A percentile compares a stretch with the other conserved stretches of the same genome.
Conservation (phyloP, 2,113 vertebrate species). For the Siniperca chuatsi region DNA sequence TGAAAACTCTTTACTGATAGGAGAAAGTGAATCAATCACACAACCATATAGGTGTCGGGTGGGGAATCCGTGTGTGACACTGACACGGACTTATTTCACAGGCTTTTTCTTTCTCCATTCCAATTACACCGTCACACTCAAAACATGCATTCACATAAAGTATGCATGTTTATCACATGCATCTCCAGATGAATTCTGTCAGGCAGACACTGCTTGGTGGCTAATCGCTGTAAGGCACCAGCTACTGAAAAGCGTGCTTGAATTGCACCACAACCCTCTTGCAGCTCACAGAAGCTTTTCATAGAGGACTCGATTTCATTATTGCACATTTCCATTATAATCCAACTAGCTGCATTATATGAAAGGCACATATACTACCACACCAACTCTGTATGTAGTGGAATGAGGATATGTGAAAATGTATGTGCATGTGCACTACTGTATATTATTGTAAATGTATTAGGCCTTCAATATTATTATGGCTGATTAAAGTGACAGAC, state of each 20-base stretch:
- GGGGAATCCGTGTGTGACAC: not conserved
- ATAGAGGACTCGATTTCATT: constrained; percentile 13
- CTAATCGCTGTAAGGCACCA: constrained; percentile 15
- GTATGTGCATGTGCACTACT: not conserved
- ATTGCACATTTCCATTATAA: constrained; percentile 6
- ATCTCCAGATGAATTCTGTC: constrained; percentile 7
- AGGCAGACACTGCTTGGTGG: constrained; percentile 7
- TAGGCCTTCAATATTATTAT: not conserved
- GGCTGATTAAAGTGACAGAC: constrained; percentile 33
- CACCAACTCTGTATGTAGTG: not conserved
- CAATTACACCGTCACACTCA: constrained; percentile 6
- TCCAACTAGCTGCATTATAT: not conserved
- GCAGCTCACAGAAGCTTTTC: constrained; percentile 2
- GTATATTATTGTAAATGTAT: not conserved
- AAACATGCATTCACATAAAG: constrained; percentile 19
- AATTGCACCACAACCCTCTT: not conserved
- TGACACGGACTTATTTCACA: constrained; percentile 1
- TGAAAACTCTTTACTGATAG: not conserved
- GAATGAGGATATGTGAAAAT: not conserved
- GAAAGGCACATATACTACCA: not conserved
- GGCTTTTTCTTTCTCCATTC: not conserved
- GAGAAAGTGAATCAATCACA: constrained; percentile 15
- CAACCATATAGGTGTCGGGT: not conserved
- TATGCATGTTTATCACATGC: constrained; percentile 19
- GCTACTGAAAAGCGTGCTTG: constrained; percentile 21